A percentile compares a stretch with the other conserved stretches of the same genome.
These are phyloP conservation scores for Limnephilus lunatus DNA, from an alignment of 2,888 invertebrate species.

Conservation along the genomic window DNA sequence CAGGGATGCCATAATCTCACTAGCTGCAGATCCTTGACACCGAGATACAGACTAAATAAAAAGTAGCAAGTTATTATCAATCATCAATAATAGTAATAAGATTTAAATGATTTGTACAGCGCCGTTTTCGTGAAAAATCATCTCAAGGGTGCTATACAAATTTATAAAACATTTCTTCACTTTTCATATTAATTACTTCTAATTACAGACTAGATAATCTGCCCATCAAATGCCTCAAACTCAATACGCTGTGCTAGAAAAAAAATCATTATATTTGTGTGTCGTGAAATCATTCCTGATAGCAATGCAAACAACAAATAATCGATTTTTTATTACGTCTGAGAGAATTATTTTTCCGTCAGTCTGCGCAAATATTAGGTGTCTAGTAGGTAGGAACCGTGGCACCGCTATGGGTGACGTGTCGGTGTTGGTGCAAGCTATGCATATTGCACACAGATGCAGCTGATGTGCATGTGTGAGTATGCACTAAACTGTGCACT, in stretches of 20 bases:
- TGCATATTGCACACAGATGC: not conserved
- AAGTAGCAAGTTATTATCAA: no score
- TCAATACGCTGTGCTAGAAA: not conserved
- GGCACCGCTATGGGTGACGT: not conserved
- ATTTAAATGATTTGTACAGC: no score
- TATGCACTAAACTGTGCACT: not conserved
- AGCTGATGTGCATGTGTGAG: not conserved
- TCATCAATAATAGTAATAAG: no score
- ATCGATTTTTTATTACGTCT: not conserved
- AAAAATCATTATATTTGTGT: not conserved
- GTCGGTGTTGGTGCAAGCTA: not conserved
- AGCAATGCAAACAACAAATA: not conserved
- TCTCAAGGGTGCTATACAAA: no score
- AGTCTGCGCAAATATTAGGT: not conserved
- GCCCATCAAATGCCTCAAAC: not conserved
- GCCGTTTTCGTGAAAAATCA: no score
- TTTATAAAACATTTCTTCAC: no score
- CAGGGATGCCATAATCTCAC: no score
- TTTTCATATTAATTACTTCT: no score
- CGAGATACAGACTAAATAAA: no score
- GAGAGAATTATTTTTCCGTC: not conserved
- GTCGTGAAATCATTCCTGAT: not conserved
- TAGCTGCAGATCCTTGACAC: no score
- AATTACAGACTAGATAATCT: no score
- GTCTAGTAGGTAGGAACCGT: not conserved